phyloP scores from a whole-genome alignment of 2,797 vertebrate genomes.

The Atherinosoma microstoma region DNA sequence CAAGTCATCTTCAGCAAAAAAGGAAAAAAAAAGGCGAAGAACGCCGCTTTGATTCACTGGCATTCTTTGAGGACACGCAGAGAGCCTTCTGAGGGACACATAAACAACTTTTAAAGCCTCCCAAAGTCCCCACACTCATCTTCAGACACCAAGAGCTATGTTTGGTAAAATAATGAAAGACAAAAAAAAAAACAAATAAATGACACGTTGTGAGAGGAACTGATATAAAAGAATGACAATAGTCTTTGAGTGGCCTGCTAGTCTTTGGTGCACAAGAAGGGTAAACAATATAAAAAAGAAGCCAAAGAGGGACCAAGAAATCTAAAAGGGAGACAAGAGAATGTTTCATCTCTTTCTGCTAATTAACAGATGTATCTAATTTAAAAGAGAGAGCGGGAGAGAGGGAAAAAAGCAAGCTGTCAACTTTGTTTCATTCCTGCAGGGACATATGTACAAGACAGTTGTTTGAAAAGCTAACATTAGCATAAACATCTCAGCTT shows the following conservation, averaged over 20 bases:
- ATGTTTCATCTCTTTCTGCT: conserved; percentile 11
- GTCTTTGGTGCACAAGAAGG: conserved; percentile 25
- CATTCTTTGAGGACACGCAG: conserved; percentile 30
- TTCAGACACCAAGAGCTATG: conserved; percentile 39
- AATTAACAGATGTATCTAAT: conserved; percentile 49
- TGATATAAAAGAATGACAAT: conserved; percentile 50
- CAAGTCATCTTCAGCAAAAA: conserved; percentile 50
- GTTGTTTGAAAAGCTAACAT: conserved; percentile 76
- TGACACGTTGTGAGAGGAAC: conserved; percentile 18
- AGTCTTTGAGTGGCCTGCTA: conserved; percentile 23
- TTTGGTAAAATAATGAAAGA: conserved; percentile 8
- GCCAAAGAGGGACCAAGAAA: conserved; percentile 3
- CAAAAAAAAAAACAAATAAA: conserved; percentile 16
- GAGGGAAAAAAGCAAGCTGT: conserved; percentile 13
- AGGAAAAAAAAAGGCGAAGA: conserved; percentile 9
- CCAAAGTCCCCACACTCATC: conserved; percentile 35
- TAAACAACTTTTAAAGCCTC: conserved; percentile 61
- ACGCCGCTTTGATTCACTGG: conserved; percentile 35
- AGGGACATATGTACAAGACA: conserved; percentile 51
- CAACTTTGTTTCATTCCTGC: conserved; percentile 31
- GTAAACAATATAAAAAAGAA: conserved; percentile 36
- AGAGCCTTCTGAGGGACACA: conserved; percentile 45
- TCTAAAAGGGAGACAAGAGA: conserved; percentile 10
- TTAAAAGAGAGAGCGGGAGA: conserved; percentile 13
- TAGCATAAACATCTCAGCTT: conserved; percentile 73